A percentile compares a stretch with the other conserved stretches of the same genome.
Conservation (phyloP, 2,113 vertebrate genomes). For the Cacatua alba region DNA sequence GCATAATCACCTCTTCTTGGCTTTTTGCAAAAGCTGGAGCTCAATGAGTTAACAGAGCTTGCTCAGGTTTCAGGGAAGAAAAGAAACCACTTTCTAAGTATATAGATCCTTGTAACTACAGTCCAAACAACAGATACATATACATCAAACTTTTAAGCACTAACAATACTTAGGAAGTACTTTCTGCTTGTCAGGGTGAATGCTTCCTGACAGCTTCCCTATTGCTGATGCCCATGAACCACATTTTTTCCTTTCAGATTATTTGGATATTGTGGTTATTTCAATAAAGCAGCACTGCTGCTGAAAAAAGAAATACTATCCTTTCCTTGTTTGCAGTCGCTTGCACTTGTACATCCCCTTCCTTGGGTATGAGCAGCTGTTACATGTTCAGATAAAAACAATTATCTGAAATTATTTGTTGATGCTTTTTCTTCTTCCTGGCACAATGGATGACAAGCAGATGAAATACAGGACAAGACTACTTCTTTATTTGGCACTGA, state of each 20-base stretch:
- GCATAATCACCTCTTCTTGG: neutral
- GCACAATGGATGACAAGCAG: neutral
- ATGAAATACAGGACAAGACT: fast-evolving
- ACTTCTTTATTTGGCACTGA: neutral
- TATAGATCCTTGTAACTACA: neutral
- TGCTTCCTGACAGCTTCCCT: neutral
- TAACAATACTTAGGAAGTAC: neutral
- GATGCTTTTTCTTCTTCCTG: neutral
- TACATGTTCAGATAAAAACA: neutral
- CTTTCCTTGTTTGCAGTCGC: neutral
- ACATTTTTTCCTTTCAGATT: neutral
- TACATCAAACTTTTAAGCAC: neutral
- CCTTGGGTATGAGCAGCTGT: neutral
- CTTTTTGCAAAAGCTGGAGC: neutral
- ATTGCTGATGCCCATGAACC: neutral
- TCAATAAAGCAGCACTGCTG: neutral
- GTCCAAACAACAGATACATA: neutral
- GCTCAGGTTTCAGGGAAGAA: neutral
- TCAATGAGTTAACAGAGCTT: neutral
- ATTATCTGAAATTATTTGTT: neutral
- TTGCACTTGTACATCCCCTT: neutral
- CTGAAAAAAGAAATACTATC: neutral
- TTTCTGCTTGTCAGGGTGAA: neutral
- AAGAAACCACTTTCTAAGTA: neutral
- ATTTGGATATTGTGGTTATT: neutral